These are phyloP conservation scores for Melitaea athalia DNA, from an alignment of 2,888 invertebrate genomes.

Conservation along the genomic window DNA sequence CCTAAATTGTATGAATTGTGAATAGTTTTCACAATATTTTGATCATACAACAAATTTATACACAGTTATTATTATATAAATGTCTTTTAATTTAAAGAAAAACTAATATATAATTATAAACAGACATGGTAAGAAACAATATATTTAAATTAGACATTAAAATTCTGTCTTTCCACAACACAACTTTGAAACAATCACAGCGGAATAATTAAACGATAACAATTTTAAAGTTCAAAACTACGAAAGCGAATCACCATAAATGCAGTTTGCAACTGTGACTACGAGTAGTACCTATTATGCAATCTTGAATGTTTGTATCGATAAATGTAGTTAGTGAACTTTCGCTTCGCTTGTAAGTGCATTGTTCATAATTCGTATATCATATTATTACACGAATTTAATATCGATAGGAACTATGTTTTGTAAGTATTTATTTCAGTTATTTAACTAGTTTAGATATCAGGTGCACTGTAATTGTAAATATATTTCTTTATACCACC, in stretches of 20 bases:
- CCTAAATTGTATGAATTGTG: too few species aligned
- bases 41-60: too few species aligned
- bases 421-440: too few species aligned
- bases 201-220: slow-evolving; percentile 28
- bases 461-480: too few species aligned
- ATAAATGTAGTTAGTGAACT: slow-evolving; percentile 31
- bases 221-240: slow-evolving; percentile 21
- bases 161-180: not conserved
- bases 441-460: too few species aligned
- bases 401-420: too few species aligned
- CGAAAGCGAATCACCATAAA: slow-evolving; percentile 14
- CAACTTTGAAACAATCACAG: slow-evolving; percentile 13
- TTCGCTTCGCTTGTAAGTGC: not conserved
- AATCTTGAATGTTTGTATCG: slow-evolving; percentile 27
- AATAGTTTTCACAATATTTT: too few species aligned
- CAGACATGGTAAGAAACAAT: not conserved
- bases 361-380: slow-evolving; percentile 1
- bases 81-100: too few species aligned
- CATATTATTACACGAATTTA: not conserved
- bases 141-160: not conserved
- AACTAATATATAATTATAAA: too few species aligned
- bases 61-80: too few species aligned
- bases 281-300: slow-evolving; percentile 17
- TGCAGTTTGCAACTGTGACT: slow-evolving; percentile 30
- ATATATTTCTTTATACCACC: too few species aligned